Evolutionary conservation across 1,140 invertebrate genomes (phyloP), one percentile per base, ranked within the genome.

Genomic region (Drosophila punjabiensis): DNA sequence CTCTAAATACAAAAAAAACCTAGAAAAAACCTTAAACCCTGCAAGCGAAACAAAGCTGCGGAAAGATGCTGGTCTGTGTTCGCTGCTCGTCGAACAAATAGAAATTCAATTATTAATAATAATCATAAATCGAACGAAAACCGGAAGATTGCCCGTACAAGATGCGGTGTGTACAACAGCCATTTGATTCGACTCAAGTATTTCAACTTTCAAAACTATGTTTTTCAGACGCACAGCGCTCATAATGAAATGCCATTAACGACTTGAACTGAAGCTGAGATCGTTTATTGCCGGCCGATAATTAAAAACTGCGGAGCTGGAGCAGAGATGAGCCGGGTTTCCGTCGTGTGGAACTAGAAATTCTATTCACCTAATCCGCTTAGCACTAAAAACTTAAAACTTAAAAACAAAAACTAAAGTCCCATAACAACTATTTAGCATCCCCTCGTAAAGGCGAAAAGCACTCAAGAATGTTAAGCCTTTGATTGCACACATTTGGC

Each of bases 121-220:
- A 84, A 74, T 79, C 82, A 84, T 62, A 84, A 78, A 81, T 81
- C 56, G 65, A 53, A 79, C 53, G 69, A 85, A 76, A 82, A 89
- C 86, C 86, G 86, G 86, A 89, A 89, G 86, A 86, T 71, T 28
- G 74, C 61, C 59, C 68, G 70, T 74, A 74, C 70, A 74, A 74
- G 70, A 74, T 75, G 68, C 68, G 52, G 35, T 45, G 47, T 53
- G 35, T 61, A 61, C 70, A 73, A 37, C 70, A 47, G 68, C 33
- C 52, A 79, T 89, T 81, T 50, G 67, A 75, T 60, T 73, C 65
- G 77, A 52, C 76, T 89, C 86, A 89, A 89, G 85, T 90, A 85
- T 89, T 89, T 89, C 86, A 89, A 89, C 85, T 89, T 89, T 89
- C 81, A 83, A 83, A 88, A 80, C 52, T 77, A 79, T 66, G 53